phyloP scores from a whole-genome alignment of 2,113 vertebrate genomes.

The Tilapia sparmanii region DNA sequence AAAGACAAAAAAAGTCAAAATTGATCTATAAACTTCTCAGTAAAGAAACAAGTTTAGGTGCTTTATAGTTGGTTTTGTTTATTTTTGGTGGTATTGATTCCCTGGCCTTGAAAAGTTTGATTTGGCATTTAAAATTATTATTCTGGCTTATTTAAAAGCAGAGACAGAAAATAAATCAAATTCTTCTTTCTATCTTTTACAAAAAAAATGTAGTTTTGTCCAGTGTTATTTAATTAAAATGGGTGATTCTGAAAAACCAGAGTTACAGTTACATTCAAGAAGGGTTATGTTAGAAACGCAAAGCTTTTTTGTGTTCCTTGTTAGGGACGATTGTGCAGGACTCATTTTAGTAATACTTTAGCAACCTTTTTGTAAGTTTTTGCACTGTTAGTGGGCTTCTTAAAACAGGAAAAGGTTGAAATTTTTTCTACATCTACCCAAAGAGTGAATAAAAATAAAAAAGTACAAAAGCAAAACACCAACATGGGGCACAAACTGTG shows the following conservation, averaged over 20 bases:
- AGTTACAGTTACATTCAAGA: neutral
- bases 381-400: rapidly evolving
- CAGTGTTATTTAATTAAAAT: neutral
- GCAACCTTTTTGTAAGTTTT: neutral
- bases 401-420: neutral
- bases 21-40: rapidly evolving
- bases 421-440: rapidly evolving
- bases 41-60: neutral
- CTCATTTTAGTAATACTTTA: neutral
- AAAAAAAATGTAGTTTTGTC: rapidly evolving
- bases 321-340: neutral
- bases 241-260: neutral
- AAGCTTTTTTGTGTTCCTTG: neutral
- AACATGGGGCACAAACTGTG: neutral
- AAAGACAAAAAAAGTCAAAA: neutral
- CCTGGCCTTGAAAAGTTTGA: neutral
- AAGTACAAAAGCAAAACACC: neutral
- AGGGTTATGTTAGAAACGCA: neutral
- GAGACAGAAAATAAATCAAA: neutral
- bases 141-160: neutral
- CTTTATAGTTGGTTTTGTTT: rapidly evolving
- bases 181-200: rapidly evolving
- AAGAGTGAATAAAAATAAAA: neutral
- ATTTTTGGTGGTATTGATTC: neutral
- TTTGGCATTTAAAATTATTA: neutral